Base-by-base conservation (phyloP, 2,888 invertebrate genomes). In the Embidobia sp. region DNA sequence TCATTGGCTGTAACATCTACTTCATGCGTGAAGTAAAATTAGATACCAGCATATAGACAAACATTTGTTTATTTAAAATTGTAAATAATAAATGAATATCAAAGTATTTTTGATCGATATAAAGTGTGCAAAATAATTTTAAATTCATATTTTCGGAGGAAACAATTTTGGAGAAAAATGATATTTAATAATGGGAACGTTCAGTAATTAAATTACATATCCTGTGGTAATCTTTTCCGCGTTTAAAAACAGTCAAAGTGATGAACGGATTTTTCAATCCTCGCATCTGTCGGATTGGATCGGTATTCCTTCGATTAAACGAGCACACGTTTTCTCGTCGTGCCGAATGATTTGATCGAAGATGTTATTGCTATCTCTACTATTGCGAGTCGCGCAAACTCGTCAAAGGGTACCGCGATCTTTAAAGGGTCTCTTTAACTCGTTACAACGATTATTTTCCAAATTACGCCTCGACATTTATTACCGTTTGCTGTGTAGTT, bases 331-430 rank as follows among this genome's bases (percentile, higher is more conserved):
- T 66, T 42, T 19, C 61, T 26, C 37, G 70, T 78, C 66, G 73
- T 61, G 57, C 42, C 27, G 40, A 59, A 69, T 63, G 73, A 74
- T 78, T 69, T 61, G 69, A 78, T 74, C 53, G 42, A 15, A 70
- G 74, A 74, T 74, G 49, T 64, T 48, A 13, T 53, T 49, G 48
- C 66, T 35, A 72, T 72, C 77, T 69, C 29, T 1, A 35, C 57
- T n/a, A 22, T 64, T 55, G 74, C 55, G 57, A 42, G 19, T 55
- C 33, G 31, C 57, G 49, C 31, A 59, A 59, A 61, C 63, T 44
- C 69, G 44, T 73, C 77, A 77, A 77, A 77, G 72, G 77, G 42
- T 63, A 44, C 72, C 72, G 77, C 77, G 29, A 46, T 40, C 66
- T 6, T 22, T 6, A 22, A 22, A 22, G 22, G 6, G 55, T 33